Conservation (phyloP, 2,888 invertebrate species). For the Pterobdella sp. region DNA sequence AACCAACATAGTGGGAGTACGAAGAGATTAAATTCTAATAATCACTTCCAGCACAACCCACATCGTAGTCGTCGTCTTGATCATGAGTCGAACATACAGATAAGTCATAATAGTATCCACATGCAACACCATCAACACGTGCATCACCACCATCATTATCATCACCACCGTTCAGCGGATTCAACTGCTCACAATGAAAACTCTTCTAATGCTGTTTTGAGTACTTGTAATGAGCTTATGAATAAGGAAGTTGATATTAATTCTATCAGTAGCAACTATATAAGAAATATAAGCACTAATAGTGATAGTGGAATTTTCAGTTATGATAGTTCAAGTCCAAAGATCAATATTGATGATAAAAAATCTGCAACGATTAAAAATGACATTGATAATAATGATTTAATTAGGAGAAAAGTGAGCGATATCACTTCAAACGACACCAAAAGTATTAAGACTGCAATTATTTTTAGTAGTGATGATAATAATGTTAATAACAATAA, state of each 20-base stretch:
- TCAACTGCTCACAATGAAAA: background rate
- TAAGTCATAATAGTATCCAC: background rate
- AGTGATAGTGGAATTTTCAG: no score
- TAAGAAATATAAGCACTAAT: background rate
- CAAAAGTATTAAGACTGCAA: no score
- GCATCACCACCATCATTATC: constrained; percentile 6
- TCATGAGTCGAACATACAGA: no score
- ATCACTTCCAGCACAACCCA: background rate
- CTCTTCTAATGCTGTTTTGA: background rate
- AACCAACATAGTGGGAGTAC: background rate
- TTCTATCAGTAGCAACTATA: background rate
- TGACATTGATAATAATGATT: no score
- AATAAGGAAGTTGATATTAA: background rate
- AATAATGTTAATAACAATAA: background rate
- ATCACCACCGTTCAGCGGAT: background rate
- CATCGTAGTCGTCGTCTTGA: background rate
- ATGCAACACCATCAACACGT: background rate
- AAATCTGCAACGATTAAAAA: no score
- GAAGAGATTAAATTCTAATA: background rate
- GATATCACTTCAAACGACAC: no score
- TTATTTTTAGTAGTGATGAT: no score
- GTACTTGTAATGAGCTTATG: background rate
- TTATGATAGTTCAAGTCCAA: no score
- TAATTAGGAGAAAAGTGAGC: no score
- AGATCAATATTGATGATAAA: no score